Conservation (phyloP, 2,113 vertebrate genomes). For the Tragelaphus buxtoni region DNA sequence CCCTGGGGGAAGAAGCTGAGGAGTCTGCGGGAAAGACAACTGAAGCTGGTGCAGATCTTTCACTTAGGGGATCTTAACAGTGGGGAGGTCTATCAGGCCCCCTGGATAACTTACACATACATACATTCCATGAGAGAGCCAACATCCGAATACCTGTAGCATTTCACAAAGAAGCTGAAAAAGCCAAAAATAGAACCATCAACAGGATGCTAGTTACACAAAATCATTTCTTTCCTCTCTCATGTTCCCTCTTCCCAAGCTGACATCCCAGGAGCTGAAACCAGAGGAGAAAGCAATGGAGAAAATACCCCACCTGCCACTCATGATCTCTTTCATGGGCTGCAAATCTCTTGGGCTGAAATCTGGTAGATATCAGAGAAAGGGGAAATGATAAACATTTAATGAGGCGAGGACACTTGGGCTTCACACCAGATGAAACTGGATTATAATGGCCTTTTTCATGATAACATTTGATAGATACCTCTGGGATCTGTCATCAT, state of each 20-base stretch:
- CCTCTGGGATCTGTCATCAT: background rate
- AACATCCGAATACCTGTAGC: no score
- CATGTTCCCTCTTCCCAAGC: background rate
- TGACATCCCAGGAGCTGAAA: background rate
- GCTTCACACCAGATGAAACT: background rate
- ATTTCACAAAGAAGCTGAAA: background rate
- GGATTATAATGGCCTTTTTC: background rate
- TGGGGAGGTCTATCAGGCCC: no score
- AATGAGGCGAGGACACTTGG: background rate
- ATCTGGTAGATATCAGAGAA: background rate
- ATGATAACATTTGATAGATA: background rate
- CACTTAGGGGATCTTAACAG: background rate
- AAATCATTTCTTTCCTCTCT: background rate
- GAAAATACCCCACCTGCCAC: fast-evolving
- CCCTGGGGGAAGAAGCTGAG: background rate
- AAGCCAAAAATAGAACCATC: background rate
- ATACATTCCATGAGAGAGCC: background rate
- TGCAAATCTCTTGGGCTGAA: background rate
- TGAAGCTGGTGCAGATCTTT: background rate
- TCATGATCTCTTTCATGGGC: background rate
- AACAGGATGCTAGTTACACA: background rate
- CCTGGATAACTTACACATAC: background rate
- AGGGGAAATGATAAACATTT: background rate
- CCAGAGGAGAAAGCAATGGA: background rate
- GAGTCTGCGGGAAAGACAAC: background rate